A percentile compares a stretch with the other conserved stretches of the same genome.
Evolutionary conservation across 23 tunicate genomes (phyloP).

Genomic region (Styela plicata): DNA sequence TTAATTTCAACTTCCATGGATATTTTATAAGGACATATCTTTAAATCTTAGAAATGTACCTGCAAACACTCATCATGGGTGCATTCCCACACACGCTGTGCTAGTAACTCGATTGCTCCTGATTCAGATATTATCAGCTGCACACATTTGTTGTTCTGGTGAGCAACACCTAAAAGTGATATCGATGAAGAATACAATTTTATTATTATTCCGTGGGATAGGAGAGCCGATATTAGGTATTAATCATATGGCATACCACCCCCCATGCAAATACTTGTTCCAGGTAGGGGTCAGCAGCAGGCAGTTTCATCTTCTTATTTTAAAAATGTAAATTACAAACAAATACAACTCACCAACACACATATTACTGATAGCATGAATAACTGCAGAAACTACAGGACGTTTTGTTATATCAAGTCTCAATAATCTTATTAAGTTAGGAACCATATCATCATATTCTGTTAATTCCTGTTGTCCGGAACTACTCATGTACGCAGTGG

Average conservation of each 20-base stretch:
- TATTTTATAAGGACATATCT: no score
- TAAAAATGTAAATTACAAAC: no score
- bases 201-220: no score
- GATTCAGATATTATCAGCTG: conserved; percentile 56
- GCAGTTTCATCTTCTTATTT: no score
- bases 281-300: no score
- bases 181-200: neutral
- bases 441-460: conserved; percentile 43
- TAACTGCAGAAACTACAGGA: conserved; percentile 46
- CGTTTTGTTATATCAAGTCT: conserved; percentile 44
- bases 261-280: no score
- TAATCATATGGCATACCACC: no score
- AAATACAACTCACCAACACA: conserved; percentile 74
- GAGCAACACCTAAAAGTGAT: conserved; percentile 56
- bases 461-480: conserved; percentile 40
- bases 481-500: conserved; percentile 51
- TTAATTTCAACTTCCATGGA: no score
- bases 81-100: conserved; percentile 64
- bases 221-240: no score
- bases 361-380: conserved; percentile 52
- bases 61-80: conserved; percentile 69
- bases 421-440: conserved; percentile 66
- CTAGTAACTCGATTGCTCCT: conserved; percentile 73
- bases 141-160: conserved; percentile 50
- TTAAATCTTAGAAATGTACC: no score